These are phyloP conservation scores for Perca fluviatilis DNA, from an alignment of 2,113 vertebrate genomes.

Conservation along the genomic window DNA sequence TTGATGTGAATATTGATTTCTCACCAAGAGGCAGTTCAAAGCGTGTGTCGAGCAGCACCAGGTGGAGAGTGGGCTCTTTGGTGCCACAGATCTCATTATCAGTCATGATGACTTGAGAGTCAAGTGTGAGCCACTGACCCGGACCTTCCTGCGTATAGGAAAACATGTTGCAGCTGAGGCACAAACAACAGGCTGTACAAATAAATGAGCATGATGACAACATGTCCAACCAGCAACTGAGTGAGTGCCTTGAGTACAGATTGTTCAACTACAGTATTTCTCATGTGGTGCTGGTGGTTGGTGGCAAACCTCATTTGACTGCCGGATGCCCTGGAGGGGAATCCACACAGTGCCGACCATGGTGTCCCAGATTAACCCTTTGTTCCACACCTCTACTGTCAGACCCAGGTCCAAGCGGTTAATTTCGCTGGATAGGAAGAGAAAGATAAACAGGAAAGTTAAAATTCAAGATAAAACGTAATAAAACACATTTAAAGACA, in stretches of 20 bases:
- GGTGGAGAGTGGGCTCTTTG: slow-evolving; percentile 97
- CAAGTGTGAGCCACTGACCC: slow-evolving; percentile 96
- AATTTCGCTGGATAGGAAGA: slow-evolving; percentile 88
- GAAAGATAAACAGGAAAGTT: slow-evolving; percentile 8
- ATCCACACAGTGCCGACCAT: slow-evolving; percentile 99
- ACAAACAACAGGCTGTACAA: background rate
- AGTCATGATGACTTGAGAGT: slow-evolving; percentile 97
- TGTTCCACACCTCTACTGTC: slow-evolving; percentile 98
- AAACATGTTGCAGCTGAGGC: background rate
- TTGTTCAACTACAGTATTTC: slow-evolving; percentile 7
- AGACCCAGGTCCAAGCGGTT: slow-evolving; percentile 95
- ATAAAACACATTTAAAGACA: background rate
- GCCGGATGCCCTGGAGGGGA: slow-evolving; percentile 92
- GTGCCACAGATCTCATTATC: slow-evolving; percentile 98
- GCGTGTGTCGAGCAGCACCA: slow-evolving; percentile 95
- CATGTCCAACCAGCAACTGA: background rate
- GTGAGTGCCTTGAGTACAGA: background rate
- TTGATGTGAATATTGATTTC: slow-evolving; percentile 49
- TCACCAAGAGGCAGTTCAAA: slow-evolving; percentile 96
- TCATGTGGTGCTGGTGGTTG: slow-evolving; percentile 22
- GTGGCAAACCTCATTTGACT: slow-evolving; percentile 93
- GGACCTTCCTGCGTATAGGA: slow-evolving; percentile 90
- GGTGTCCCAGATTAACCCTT: slow-evolving; percentile 99
- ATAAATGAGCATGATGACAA: background rate
- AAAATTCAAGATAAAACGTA: background rate